A percentile compares a stretch with the other conserved stretches of the same genome.
These are phyloP conservation scores for Colletes gigas DNA, from an alignment of 1,140 invertebrate genomes.

Conservation along the genomic window DNA sequence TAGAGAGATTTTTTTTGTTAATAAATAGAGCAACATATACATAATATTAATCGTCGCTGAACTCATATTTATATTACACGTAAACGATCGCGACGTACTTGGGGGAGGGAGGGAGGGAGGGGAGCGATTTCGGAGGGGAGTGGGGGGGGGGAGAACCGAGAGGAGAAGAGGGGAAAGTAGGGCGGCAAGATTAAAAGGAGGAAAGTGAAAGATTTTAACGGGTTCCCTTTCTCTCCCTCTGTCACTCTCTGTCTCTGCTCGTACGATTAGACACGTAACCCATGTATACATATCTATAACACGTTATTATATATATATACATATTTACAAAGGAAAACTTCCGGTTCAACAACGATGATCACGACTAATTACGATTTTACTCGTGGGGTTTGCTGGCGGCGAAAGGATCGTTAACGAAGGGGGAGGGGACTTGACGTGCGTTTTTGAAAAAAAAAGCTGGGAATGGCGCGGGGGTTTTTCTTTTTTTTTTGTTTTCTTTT, in stretches of 20 bases:
- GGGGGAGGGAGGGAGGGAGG: too few species aligned
- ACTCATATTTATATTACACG: slow-evolving; percentile 66
- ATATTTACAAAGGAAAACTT: slow-evolving; percentile 74
- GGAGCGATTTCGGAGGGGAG: background rate
- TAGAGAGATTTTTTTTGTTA: slow-evolving; percentile 71
- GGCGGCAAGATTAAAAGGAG: slow-evolving; percentile 56
- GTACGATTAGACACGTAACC: slow-evolving; percentile 59
- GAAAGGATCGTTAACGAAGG: background rate
- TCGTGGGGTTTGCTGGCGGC: slow-evolving; percentile 64
- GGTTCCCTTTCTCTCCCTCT: slow-evolving; percentile 9
- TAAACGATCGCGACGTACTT: slow-evolving; percentile 46
- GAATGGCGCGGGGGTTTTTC: too few species aligned
- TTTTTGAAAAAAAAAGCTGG: background rate
- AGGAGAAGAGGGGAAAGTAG: slow-evolving; percentile 11
- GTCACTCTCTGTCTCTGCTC: slow-evolving; percentile 40
- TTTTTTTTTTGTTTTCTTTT: too few species aligned
- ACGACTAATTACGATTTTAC: slow-evolving; percentile 66
- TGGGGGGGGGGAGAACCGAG: slow-evolving; percentile 1
- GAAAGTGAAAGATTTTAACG: slow-evolving; percentile 41
- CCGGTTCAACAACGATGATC: slow-evolving; percentile 73
- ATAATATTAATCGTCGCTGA: slow-evolving; percentile 75
- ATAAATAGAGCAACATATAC: slow-evolving; percentile 80
- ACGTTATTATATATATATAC: slow-evolving; percentile 68
- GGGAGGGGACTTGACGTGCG: background rate
- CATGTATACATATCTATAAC: slow-evolving; percentile 65